Evolutionary conservation across 2,113 vertebrate genomes (phyloP).

Genomic region (Pelusios castaneus): DNA sequence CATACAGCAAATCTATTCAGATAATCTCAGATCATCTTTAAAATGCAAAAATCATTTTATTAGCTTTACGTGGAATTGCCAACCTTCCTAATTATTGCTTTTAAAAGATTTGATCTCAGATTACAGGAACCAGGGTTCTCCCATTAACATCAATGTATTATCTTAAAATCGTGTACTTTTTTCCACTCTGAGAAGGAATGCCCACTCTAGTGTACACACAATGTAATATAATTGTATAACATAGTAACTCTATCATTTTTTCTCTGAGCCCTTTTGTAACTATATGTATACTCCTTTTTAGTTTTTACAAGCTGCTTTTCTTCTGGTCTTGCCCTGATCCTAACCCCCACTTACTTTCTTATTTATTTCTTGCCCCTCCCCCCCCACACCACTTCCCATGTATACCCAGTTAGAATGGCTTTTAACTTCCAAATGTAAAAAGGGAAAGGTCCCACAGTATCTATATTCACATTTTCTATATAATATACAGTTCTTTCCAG

Average conservation of each 20-base stretch:
- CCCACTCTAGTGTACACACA: not conserved
- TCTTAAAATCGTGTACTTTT: not conserved
- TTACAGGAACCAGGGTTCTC: not conserved
- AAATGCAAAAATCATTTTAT: not conserved
- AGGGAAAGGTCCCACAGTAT: not conserved
- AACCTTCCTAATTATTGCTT: not conserved
- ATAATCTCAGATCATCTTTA: not conserved
- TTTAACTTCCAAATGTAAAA: not conserved
- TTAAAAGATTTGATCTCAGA: not conserved
- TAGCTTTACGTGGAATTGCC: not conserved
- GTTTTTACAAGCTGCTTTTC: not conserved
- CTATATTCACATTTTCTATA: not conserved
- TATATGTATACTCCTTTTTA: not conserved
- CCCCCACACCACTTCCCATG: not conserved
- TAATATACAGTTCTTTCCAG: not conserved
- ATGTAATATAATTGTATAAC: not conserved
- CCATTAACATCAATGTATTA: not conserved
- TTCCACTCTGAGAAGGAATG: not conserved
- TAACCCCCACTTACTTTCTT: not conserved
- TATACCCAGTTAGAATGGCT: not conserved
- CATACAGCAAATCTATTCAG: rapidly evolving
- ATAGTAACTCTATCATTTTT: not conserved
- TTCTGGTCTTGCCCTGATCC: not conserved
- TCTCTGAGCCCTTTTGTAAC: not conserved
- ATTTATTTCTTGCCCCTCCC: not conserved